These are phyloP conservation scores for Rhinopithecus roxellana DNA, from an alignment of 2,113 vertebrate genomes.

Conservation along the genomic window DNA sequence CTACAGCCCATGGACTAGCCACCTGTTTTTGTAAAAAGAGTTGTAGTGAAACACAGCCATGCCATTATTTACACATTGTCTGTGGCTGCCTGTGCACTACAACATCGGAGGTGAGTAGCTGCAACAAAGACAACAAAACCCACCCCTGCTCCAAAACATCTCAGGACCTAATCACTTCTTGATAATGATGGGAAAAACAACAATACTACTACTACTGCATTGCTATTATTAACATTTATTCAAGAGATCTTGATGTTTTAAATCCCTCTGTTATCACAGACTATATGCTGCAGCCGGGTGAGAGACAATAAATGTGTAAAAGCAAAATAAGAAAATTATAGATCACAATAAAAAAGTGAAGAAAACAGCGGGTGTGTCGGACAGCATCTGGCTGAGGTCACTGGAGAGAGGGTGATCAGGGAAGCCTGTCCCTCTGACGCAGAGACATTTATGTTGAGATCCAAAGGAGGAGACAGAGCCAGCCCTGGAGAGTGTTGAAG, in stretches of 20 bases:
- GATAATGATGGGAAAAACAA: not conserved
- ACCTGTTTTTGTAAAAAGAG: not conserved
- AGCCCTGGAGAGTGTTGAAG: not conserved
- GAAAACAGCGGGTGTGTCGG: not conserved
- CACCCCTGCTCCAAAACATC: not conserved
- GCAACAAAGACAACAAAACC: not conserved
- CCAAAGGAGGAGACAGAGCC: not conserved
- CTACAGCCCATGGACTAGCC: too few relatives aligned
- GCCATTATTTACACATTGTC: not conserved
- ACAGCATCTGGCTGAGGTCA: not conserved
- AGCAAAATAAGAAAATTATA: not conserved
- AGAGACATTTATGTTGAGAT: not conserved
- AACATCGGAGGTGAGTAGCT: not conserved
- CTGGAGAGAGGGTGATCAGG: not conserved
- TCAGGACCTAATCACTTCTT: not conserved
- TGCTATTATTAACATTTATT: not conserved
- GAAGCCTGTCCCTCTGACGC: not conserved
- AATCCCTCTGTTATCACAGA: not conserved
- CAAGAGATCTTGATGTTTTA: not conserved
- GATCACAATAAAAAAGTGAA: not conserved
- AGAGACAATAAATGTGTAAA: not conserved
- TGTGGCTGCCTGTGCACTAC: not conserved
- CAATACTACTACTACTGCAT: not conserved
- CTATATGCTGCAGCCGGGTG: not conserved
- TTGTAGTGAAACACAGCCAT: not conserved